Evolutionary conservation across 2,113 vertebrate species (phyloP), one percentile per base, ranked within the genome.

Genomic region (Tympanuchus pallidicinctus): DNA sequence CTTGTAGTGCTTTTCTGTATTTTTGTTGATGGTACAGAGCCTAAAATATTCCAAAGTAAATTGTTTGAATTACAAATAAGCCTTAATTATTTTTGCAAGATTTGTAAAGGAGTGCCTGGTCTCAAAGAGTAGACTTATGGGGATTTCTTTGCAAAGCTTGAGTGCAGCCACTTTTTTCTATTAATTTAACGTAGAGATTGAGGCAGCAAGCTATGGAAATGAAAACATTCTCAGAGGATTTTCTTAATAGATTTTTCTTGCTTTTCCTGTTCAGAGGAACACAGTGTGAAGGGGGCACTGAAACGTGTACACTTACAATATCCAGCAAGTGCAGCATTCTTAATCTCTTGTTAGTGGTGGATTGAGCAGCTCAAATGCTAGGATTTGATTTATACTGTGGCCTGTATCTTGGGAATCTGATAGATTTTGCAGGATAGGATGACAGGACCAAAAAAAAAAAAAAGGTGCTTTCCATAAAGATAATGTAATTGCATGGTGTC

Each of bases 171-270:
- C 43, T 71, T 92, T 93, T 89, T 80, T 64, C 22, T 83, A 6
- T 67, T 91, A 77, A 73, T 85, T 89, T 91, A 61, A 43, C 70
- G 77, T 56, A 69, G 79, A 80, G 30, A 34, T 57, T 22, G 82
- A 93, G 82, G 75, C 56, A 92, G 93, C 57, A 86, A 86, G 61
- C 79, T 93, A 40, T 36, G 61, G 79, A 91, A 94, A 92, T 83
- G 42, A 86, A 94, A 96, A 80, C 77, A 64, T 74, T 65, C 82
- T 93, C 67, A 64, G 47, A 86, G 78, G 61, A 48, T 34, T 61
- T 92, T 78, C 70, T 82, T 6, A 82, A 92, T 91, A 83, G 47
- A 42, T 87, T 83, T 94, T 83, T 91, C 50, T 81, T 90, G n/a
- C 60, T 74, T 88, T 92, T 15, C 7, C 10, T 60, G 34, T 56